phyloP scores from a whole-genome alignment of 2,113 vertebrate genomes.

The Tragelaphus buxtoni region DNA sequence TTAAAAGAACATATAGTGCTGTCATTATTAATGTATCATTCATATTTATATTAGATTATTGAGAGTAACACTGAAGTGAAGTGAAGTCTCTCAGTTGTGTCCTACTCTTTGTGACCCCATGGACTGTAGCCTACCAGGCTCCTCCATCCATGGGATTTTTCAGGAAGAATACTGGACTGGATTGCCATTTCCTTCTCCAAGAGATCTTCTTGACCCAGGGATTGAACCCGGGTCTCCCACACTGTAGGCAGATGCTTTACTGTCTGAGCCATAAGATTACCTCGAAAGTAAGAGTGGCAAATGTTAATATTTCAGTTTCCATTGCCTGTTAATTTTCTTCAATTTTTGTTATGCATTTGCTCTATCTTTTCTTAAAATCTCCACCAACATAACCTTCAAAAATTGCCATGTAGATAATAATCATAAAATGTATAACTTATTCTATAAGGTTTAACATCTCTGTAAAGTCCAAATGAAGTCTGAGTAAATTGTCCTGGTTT shows the following conservation, averaged over 20 bases:
- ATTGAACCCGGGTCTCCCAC: background rate
- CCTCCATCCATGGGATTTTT: background rate
- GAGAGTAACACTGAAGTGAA: background rate
- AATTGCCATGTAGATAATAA: background rate
- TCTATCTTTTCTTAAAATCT: background rate
- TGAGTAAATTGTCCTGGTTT: background rate
- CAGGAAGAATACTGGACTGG: background rate
- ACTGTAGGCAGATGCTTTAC: background rate
- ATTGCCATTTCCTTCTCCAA: background rate
- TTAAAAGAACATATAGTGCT: background rate
- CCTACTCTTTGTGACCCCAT: fast-evolving
- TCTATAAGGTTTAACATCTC: background rate
- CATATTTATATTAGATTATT: background rate
- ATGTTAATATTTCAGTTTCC: background rate
- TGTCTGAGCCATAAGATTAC: background rate
- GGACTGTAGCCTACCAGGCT: background rate
- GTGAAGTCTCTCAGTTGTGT: background rate
- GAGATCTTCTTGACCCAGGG: background rate
- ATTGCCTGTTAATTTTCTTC: background rate
- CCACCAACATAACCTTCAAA: background rate
- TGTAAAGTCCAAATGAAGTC: background rate
- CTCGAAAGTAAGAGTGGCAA: background rate
- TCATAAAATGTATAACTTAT: slow-evolving; percentile 41
- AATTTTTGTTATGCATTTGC: background rate
- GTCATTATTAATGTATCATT: background rate